Conservation (phyloP, 1,140 invertebrate species). For the Lamellibrachia luymesi region DNA sequence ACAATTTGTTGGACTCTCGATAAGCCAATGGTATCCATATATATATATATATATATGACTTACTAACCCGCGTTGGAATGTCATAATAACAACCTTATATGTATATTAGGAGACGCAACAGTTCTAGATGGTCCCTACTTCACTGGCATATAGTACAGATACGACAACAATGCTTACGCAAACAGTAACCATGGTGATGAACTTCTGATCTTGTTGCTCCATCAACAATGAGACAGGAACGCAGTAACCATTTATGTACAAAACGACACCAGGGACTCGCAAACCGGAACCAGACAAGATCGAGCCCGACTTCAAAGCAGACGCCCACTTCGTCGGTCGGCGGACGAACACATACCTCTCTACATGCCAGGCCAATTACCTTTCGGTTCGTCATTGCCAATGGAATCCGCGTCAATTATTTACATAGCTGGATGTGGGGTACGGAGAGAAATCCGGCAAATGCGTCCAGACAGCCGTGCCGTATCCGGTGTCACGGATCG, state of each 20-base stretch:
- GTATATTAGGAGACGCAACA: background rate
- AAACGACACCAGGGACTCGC: background rate
- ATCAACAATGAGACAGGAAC: background rate
- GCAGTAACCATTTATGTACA: background rate
- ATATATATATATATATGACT: background rate
- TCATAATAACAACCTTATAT: background rate
- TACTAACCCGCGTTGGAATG: background rate
- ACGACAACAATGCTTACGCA: background rate
- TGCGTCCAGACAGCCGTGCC: background rate
- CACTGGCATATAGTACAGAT: background rate
- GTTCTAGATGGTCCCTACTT: background rate
- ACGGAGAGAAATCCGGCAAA: background rate
- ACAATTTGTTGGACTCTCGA: too few relatives aligned
- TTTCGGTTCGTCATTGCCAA: background rate
- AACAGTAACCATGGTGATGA: background rate
- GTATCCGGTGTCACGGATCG: background rate
- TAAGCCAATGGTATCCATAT: too few relatives aligned
- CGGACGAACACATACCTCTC: background rate
- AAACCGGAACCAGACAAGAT: background rate
- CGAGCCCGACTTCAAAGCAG: background rate
- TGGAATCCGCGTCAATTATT: constrained; percentile 1
- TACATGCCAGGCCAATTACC: background rate
- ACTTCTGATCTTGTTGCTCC: background rate
- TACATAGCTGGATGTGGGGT: background rate
- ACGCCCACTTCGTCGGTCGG: background rate